Conservation (phyloP, 2,113 vertebrate species). For the Megaleporinus macrocephalus region DNA sequence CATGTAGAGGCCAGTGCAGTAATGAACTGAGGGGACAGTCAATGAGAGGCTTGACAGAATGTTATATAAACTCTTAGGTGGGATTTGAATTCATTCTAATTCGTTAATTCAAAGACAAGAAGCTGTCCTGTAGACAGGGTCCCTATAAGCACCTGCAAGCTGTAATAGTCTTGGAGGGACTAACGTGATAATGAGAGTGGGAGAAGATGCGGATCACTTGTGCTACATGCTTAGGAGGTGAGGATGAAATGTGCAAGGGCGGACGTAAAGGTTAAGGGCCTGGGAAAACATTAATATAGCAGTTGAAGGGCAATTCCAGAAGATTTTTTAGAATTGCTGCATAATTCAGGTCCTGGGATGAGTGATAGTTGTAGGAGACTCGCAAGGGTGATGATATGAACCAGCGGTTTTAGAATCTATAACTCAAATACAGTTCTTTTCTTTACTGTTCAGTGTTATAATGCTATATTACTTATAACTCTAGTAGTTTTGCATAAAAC, state of each 20-base stretch:
- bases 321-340: no score
- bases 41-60: not conserved
- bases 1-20: not conserved
- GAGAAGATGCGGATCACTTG: not conserved
- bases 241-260: not conserved
- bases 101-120: conserved; percentile 29
- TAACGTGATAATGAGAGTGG: not conserved
- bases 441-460: no score
- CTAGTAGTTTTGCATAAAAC: no score
- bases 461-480: no score
- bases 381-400: no score
- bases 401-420: no score
- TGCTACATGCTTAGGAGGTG: not conserved
- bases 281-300: not conserved
- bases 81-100: conserved; percentile 13
- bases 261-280: not conserved
- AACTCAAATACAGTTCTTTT: no score
- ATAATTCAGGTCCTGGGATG: no score
- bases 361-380: no score
- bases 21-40: conserved; percentile 30
- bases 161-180: not conserved
- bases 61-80: conserved; percentile 42
- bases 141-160: not conserved
- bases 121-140: conserved; percentile 3
- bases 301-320: not conserved